Conservation (phyloP, 92 coral and sea anemone genomes). For the Epizoanthus stellaris region DNA sequence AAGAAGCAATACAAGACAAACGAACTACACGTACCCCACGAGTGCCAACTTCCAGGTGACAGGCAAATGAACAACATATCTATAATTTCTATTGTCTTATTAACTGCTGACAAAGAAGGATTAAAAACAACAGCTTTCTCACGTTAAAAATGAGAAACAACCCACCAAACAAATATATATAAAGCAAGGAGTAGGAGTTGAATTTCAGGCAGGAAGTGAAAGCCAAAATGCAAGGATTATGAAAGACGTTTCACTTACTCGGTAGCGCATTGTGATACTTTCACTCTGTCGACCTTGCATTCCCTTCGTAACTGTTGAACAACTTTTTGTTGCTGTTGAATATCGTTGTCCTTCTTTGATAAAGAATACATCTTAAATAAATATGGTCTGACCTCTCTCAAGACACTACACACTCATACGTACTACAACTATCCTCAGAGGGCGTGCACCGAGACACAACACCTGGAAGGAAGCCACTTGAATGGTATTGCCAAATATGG, state of each 20-base stretch:
- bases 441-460: constrained; percentile 13
- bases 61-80: background rate
- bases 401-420: background rate
- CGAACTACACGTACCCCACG: background rate
- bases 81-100: constrained; percentile 15
- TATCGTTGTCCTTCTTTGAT: constrained; percentile 62
- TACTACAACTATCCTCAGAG: background rate
- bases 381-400: background rate
- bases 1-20: background rate
- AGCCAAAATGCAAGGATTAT: background rate
- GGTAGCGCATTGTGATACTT: constrained; percentile 69
- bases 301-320: constrained; percentile 68
- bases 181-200: background rate
- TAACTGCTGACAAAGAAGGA: background rate
- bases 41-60: too few species aligned
- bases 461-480: constrained; percentile 12
- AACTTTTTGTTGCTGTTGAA: constrained; percentile 62
- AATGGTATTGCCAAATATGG: constrained; percentile 32
- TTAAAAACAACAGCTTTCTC: background rate
- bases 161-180: background rate
- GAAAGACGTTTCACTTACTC: constrained; percentile 57
- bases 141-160: background rate
- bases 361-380: constrained; percentile 51
- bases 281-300: constrained; percentile 58
- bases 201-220: constrained; percentile 15